Evolutionary conservation across 2,888 invertebrate species (phyloP).

Genomic region (Cheilosia pagana): DNA sequence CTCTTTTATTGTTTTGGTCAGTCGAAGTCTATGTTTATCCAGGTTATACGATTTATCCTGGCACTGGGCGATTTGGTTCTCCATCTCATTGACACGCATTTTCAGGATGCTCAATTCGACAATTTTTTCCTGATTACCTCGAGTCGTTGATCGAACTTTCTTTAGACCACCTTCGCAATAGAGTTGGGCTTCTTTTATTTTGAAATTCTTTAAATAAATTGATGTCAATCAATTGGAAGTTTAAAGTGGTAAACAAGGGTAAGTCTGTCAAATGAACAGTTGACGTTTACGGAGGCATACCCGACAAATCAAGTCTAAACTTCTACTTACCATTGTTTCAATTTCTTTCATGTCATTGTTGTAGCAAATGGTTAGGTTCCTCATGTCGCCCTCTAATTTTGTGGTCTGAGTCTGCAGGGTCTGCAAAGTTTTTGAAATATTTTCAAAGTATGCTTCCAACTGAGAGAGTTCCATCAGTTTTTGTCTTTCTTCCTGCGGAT

Average conservation of each 20-base stretch:
- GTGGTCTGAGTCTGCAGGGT: constrained; percentile 84
- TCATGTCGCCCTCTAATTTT: constrained; percentile 86
- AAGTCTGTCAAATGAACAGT: background rate
- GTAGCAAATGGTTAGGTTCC: constrained; percentile 84
- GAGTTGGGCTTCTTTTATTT: constrained; percentile 85
- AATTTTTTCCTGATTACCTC: constrained; percentile 85
- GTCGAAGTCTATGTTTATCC: constrained; percentile 88
- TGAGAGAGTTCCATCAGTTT: constrained; percentile 82
- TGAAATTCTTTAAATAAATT: constrained; percentile 81
- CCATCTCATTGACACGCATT: constrained; percentile 88
- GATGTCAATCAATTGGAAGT: background rate
- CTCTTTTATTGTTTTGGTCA: constrained; percentile 90
- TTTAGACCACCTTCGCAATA: constrained; percentile 86
- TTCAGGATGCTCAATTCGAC: constrained; percentile 88
- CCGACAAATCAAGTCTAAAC: too few relatives aligned
- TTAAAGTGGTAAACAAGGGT: background rate
- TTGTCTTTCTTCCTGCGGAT: constrained; percentile 80
- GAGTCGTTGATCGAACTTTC: constrained; percentile 83
- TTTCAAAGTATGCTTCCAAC: constrained; percentile 83
- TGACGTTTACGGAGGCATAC: too few relatives aligned
- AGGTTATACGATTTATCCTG: constrained; percentile 87
- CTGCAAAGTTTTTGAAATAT: constrained; percentile 83
- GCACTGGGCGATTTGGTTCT: constrained; percentile 86
- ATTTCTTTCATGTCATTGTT: constrained; percentile 84
- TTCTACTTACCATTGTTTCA: constrained; percentile 79